Conservation (phyloP, 2,797 vertebrate genomes). For the Siniperca obscura region DNA sequence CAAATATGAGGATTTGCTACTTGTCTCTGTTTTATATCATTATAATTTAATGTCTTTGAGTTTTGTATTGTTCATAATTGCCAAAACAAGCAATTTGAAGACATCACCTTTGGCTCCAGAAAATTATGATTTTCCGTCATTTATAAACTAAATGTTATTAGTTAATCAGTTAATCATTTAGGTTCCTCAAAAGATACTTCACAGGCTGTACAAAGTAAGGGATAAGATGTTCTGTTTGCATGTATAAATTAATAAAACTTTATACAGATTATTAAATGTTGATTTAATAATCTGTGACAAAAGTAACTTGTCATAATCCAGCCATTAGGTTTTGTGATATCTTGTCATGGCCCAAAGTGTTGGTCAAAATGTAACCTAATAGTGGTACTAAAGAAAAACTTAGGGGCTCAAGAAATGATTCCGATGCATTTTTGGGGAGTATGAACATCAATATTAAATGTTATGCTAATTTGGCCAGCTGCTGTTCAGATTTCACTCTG, state of each 20-base stretch:
- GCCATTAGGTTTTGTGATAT: not conserved
- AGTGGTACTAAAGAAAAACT: not conserved
- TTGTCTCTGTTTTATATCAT: not conserved
- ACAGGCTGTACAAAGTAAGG: not conserved
- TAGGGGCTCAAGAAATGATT: not conserved
- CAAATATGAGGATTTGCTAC: not conserved
- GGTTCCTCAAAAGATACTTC: not conserved
- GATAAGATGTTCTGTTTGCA: not conserved
- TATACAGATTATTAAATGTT: too few relatives aligned
- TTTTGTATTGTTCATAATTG: not conserved
- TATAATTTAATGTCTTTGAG: not conserved
- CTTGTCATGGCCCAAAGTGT: not conserved
- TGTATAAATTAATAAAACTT: not conserved
- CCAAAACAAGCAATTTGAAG: not conserved
- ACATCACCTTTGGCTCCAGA: not conserved
- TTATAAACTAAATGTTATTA: fast-evolving
- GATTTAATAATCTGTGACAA: not conserved
- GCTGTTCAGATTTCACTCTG: not conserved
- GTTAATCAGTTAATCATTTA: not conserved
- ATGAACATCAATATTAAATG: not conserved
- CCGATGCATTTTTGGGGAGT: not conserved
- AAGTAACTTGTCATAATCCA: not conserved
- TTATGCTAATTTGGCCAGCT: not conserved
- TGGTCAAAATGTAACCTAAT: not conserved
- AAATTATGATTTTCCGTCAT: not conserved